A percentile compares a stretch with the other conserved stretches of the same genome.
These are phyloP conservation scores for Rafetus swinhoei DNA, from an alignment of 2,113 vertebrate genomes.

Conservation along the genomic window DNA sequence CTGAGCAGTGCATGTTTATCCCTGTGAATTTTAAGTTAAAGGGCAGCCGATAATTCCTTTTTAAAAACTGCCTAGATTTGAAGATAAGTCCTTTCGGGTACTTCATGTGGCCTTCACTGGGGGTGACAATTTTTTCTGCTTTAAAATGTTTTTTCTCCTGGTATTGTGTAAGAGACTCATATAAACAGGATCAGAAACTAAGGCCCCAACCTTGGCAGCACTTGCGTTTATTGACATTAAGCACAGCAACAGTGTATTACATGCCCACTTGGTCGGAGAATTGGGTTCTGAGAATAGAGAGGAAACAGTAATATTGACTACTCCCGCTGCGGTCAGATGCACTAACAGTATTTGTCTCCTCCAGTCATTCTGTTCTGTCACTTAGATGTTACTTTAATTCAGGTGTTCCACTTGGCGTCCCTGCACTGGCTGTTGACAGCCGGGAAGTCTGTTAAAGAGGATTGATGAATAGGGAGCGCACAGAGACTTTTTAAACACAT, in stretches of 20 bases:
- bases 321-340: background rate
- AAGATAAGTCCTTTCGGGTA: background rate
- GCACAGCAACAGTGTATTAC: background rate
- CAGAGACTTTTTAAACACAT: background rate
- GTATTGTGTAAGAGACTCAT: background rate
- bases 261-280: fast-evolving
- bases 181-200: background rate
- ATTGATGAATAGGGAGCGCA: background rate
- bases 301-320: background rate
- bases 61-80: too few relatives aligned
- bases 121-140: background rate
- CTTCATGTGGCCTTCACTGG: background rate
- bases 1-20: background rate
- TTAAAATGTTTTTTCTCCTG: background rate
- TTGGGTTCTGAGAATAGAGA: fast-evolving
- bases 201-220: background rate
- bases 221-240: background rate
- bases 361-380: background rate
- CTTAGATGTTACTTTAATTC: background rate
- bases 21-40: background rate
- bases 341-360: fast-evolving
- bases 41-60: too few relatives aligned
- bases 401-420: background rate
- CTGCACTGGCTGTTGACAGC: background rate
- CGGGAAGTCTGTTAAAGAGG: background rate